Evolutionary conservation across 2,113 vertebrate genomes (phyloP).

Genomic region (Pterophyllum scalare): DNA sequence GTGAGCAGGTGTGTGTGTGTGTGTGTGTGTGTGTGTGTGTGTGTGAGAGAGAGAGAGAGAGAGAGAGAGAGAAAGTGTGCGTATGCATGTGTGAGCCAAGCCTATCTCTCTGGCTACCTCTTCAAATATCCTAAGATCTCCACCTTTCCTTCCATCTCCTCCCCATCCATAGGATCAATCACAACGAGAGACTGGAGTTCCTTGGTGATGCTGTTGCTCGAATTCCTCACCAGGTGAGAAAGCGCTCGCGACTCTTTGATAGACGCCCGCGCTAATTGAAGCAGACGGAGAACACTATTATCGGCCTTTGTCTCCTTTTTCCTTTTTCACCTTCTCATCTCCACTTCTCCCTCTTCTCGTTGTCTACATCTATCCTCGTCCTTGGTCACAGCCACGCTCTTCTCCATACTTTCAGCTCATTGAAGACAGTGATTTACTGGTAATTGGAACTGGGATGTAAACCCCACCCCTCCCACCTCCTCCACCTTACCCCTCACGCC

Average conservation of each 20-base stretch:
- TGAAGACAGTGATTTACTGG: constrained; percentile 65
- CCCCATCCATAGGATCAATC: constrained; percentile 89
- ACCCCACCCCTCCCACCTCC: background rate
- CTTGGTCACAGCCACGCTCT: constrained; percentile 30
- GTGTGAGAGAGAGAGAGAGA: accelerated
- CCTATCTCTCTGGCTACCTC: background rate
- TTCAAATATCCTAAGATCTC: constrained; percentile 21
- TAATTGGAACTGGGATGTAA: constrained; percentile 72
- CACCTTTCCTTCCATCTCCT: background rate
- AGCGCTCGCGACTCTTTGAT: constrained; percentile 20
- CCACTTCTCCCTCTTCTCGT: constrained; percentile 18
- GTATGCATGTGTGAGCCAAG: background rate
- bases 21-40: background rate
- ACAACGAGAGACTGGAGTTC: constrained; percentile 98
- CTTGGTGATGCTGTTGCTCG: constrained; percentile 99
- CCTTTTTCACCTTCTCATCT: constrained; percentile 1
- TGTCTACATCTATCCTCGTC: constrained; percentile 43
- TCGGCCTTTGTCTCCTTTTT: constrained; percentile 9
- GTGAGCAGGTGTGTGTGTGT: constrained; percentile 1
- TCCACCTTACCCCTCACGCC: background rate
- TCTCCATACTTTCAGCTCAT: constrained; percentile 31
- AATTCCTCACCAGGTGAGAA: constrained; percentile 97
- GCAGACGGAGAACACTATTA: constrained; percentile 36
- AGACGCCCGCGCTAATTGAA: constrained; percentile 65
- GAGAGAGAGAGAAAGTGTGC: accelerated